Evolutionary conservation across 2,113 vertebrate genomes (phyloP).

Genomic region (Pipra filicauda): DNA sequence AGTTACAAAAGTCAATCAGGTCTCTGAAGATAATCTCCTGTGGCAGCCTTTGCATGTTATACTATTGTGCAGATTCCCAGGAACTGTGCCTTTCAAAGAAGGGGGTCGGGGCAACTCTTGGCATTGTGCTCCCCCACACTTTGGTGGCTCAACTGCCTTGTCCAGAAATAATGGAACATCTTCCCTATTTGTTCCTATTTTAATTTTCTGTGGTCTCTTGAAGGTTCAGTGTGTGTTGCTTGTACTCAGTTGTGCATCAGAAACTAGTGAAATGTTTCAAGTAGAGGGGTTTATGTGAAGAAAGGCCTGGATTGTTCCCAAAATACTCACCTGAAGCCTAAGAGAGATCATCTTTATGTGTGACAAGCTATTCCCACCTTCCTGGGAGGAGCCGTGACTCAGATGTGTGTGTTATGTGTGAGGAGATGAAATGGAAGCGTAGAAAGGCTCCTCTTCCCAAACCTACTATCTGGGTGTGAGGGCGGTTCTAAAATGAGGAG

Average conservation of each 20-base stretch:
- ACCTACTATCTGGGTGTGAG: accelerated
- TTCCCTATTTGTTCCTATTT: neutral
- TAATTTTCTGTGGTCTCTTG: neutral
- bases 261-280: neutral
- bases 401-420: neutral
- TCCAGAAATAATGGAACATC: neutral
- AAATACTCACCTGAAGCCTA: neutral
- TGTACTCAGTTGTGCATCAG: neutral
- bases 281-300: neutral
- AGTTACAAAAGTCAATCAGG: neutral
- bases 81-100: neutral
- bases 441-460: neutral
- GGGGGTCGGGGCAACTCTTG: neutral
- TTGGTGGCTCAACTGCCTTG: neutral
- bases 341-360: neutral
- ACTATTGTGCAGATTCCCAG: neutral
- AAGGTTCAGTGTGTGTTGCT: neutral
- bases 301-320: neutral
- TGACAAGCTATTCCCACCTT: neutral
- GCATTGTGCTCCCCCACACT: neutral
- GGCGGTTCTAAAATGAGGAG: neutral
- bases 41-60: neutral
- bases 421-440: neutral
- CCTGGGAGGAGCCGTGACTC: neutral
- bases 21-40: neutral